Evolutionary conservation across 2,113 vertebrate species (phyloP).

Genomic region (Etheostoma spectabile): DNA sequence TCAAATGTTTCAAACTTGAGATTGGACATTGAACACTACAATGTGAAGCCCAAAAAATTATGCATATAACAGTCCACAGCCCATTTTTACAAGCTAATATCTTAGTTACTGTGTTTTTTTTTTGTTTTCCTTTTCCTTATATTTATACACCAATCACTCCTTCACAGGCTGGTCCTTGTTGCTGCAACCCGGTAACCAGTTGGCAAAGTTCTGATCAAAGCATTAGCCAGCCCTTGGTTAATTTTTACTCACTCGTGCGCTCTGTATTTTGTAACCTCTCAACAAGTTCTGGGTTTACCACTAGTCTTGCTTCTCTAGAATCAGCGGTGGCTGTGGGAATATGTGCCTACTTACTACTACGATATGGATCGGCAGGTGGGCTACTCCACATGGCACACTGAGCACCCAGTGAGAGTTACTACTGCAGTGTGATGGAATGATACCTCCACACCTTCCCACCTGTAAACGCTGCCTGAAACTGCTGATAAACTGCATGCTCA

Average conservation of each 20-base stretch:
- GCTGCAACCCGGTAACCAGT: not conserved
- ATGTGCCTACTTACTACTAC: not conserved
- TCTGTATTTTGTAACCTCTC: not conserved
- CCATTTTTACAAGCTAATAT: not conserved
- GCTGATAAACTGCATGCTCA: not conserved
- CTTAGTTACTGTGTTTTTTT: not conserved
- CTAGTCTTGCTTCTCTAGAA: not conserved
- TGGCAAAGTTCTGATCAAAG: not conserved
- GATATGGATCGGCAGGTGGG: not conserved
- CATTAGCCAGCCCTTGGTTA: not conserved
- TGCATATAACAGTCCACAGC: not conserved
- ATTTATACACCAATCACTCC: not conserved
- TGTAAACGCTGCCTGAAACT: not conserved
- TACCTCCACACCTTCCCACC: not conserved
- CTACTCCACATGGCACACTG: not conserved
- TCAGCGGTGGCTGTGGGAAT: not conserved
- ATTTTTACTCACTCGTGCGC: not conserved
- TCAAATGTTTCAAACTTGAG: not conserved
- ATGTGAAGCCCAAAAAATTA: not conserved
- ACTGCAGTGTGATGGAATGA: not conserved
- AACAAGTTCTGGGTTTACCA: not conserved
- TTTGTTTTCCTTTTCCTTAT: not conserved
- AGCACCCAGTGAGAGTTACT: not conserved
- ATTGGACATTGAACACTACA: not conserved
- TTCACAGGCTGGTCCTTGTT: not conserved